Evolutionary conservation across 1,140 invertebrate species (phyloP), one percentile per base, ranked within the genome.

Genomic region (Eufriesea mexicana): DNA sequence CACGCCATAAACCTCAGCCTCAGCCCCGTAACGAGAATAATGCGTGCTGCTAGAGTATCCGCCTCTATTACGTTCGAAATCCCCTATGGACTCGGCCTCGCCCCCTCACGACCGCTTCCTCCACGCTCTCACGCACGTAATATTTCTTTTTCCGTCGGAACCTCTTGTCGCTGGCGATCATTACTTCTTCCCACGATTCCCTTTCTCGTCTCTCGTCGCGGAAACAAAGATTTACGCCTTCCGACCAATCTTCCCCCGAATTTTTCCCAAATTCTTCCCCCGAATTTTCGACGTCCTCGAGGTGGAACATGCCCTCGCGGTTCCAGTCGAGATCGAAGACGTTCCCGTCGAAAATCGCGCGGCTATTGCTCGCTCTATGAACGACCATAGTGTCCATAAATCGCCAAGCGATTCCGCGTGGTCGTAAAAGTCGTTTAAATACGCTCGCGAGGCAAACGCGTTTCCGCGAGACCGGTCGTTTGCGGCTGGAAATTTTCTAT

Each of bases 1-100:
- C 87, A 78, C 78, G 83, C 86, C 88, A 90, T 92, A 92, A 89
- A 87, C 89, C 76, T 84, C 85, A 87, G 72, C 84, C 77, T 88
- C 84, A 83, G 66, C 45, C 70, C 79, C 84, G 84, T 91, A 92
- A 91, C 91, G 79, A 90, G 91, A 91, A 92, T 92, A 93, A 93
- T 93, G 90, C 91, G 92, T 91, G 85, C 85, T 72, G 74, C 79
- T 86, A 85, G 79, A 90, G 85, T 90, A 91, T 92, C 92, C 89
- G 86, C 92, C 89, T 92, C 89, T 91, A 91, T 92, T 93, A 91
- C 89, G 84, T 91, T 93, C 89, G 89, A 91, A 91, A 91, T 92
- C 89, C 89, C 87, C 91, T 79, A 81, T 85, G 87, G 88, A 90
- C 82, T 70, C 83, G 81, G 84, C 61, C 89, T 89, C 82, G 73